phyloP scores from a whole-genome alignment of 2,797 vertebrate species.

The Falco naumanni region DNA sequence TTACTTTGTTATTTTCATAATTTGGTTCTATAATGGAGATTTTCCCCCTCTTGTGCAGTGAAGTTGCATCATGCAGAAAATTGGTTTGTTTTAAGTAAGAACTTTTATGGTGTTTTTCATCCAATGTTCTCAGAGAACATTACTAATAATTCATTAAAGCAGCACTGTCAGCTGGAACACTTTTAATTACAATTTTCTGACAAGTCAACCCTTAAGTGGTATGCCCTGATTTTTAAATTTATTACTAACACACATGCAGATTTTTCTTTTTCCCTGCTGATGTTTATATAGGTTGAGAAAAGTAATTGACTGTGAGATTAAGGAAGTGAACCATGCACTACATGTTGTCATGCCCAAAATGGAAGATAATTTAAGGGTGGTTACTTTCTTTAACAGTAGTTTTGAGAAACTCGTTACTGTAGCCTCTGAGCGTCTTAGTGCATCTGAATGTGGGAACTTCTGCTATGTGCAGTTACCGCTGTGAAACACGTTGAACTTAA shows the following conservation, averaged over 20 bases:
- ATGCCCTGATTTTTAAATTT: constrained; percentile 48
- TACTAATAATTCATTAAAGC: constrained; percentile 63
- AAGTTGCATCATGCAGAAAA: constrained; percentile 43
- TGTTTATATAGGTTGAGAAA: background rate
- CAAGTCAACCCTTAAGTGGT: constrained; percentile 43
- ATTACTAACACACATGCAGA: constrained; percentile 12
- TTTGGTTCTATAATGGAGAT: background rate
- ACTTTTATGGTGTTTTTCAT: background rate
- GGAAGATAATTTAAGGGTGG: background rate
- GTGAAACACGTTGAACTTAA: background rate
- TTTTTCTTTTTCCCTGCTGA: background rate
- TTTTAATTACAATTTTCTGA: constrained; percentile 62
- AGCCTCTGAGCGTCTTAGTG: background rate
- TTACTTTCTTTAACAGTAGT: background rate
- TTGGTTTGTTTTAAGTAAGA: constrained; percentile 47
- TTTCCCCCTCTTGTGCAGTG: background rate
- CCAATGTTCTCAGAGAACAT: background rate
- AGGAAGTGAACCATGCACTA: background rate
- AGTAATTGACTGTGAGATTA: background rate
- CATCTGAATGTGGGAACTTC: background rate
- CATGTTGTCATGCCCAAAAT: background rate
- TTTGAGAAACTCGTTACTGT: background rate
- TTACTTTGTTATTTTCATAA: background rate
- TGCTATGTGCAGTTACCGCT: background rate
- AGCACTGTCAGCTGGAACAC: constrained; percentile 49